Evolutionary conservation across 1,140 invertebrate genomes (phyloP), one percentile per base, ranked within the genome.

Genomic region (Bombus impatiens): DNA sequence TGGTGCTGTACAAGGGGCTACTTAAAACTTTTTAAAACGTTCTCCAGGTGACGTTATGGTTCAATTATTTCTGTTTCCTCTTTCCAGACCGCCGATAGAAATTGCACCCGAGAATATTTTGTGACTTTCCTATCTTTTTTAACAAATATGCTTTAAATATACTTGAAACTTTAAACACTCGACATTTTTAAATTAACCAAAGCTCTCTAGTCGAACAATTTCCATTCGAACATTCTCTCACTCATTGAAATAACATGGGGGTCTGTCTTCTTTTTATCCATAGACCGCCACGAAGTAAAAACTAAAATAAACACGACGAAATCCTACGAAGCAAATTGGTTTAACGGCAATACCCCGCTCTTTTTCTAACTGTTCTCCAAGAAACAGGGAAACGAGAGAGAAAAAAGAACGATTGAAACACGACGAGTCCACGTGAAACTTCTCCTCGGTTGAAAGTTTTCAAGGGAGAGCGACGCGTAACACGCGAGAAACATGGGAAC

Each of bases 21-120:
- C 90, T 93, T 93, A 92, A 92, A 93, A 93, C 87, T 91, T 93
- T 92, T 90, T 90, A 93, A 82, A 93, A 89, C 91, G 89, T 90
- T 90, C 88, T 88, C 87, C 92, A 91, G 90, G 87, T 90, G 88
- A 92, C 87, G 88, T 92, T 90, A 91, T 89, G 90, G 87, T 88
- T 86, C 89, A 91, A 92, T 93, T 92, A 92, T 92, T 92, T 87
- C 82, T 79, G 78, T 92, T 93, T 90, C 82, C 81, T 82, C 79
- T 78, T n/a, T 57, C 12, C 18, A 18, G 12, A 53, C 32, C 13
- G 8, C 13, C 62, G 35, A 71, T 40, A 25, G 18, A 42, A n/a
- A 71, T 22, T 35, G 35, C 32, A 2, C 10, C 22, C 5, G 2
- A 35, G 71, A 44, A 42, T 22, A 35, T 40, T 53, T n/a, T 53